Percentiles rank a stretch among this genome's conserved stretches.
Evolutionary conservation across 2,888 invertebrate species (phyloP).

Genomic region (Bugula neritina): DNA sequence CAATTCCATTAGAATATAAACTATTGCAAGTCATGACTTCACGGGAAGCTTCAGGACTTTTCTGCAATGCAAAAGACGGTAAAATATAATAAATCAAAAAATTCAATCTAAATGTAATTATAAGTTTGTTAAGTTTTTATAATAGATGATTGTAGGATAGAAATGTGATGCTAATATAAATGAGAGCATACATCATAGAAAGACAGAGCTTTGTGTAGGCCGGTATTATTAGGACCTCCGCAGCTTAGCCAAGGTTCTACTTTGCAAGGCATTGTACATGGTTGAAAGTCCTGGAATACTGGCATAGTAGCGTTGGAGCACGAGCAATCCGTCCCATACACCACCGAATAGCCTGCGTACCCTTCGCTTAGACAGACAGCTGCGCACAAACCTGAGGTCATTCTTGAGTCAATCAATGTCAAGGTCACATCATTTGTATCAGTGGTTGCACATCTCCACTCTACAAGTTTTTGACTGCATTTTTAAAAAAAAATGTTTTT

Average conservation of each 20-base stretch:
- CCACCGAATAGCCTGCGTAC: conserved; percentile 19
- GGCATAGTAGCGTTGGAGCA: not conserved
- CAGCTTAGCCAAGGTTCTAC: conserved; percentile 7
- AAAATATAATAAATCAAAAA: too few species aligned
- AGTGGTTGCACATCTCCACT: not conserved
- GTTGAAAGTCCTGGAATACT: too few species aligned
- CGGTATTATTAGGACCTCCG: not conserved
- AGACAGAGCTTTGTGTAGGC: not conserved
- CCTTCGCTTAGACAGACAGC: conserved; percentile 1
- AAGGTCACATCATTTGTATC: not conserved
- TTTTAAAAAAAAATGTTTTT: too few species aligned
- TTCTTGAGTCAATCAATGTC: not conserved
- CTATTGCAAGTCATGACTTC: not conserved
- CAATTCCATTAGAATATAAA: not conserved
- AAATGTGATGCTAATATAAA: too few species aligned
- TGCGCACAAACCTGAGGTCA: conserved; percentile 1
- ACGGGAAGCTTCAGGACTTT: too few species aligned
- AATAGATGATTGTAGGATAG: too few species aligned
- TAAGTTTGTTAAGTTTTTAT: too few species aligned
- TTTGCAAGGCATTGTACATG: not conserved
- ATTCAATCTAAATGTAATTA: too few species aligned
- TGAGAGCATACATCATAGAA: not conserved
- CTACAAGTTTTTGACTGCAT: too few species aligned
- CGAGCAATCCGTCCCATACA: not conserved
- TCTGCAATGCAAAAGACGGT: too few species aligned